phyloP scores from a whole-genome alignment of 2,113 vertebrate genomes.

The Garra rufa region DNA sequence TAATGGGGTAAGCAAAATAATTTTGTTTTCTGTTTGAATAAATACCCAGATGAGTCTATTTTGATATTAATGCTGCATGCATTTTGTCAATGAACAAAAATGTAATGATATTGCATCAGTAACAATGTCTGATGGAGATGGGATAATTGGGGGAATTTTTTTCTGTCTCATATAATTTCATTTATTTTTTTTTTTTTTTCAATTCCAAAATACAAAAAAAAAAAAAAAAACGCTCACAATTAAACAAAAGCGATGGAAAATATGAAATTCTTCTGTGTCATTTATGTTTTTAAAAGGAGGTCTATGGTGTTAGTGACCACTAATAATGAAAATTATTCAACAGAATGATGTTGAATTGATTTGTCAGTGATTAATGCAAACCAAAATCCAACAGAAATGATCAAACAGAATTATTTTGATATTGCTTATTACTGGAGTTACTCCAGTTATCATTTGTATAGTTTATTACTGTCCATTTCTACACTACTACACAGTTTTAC shows the following conservation, averaged over 20 bases:
- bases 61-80: constrained; percentile 39
- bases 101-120: not conserved
- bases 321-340: not conserved
- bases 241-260: not conserved
- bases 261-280: not conserved
- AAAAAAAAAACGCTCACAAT: not conserved
- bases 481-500: not conserved
- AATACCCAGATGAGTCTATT: constrained; percentile 62
- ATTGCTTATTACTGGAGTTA: not conserved
- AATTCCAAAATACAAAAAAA: not conserved
- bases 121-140: too few relatives aligned
- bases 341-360: too few relatives aligned
- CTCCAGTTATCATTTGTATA: too few relatives aligned
- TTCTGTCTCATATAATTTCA: not conserved
- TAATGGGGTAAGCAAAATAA: too few relatives aligned
- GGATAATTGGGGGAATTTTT: too few relatives aligned
- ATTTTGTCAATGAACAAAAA: too few relatives aligned
- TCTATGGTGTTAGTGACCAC: not conserved
- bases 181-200: not conserved
- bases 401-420: not conserved
- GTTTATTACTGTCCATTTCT: not conserved
- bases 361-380: too few relatives aligned
- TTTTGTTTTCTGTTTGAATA: too few relatives aligned
- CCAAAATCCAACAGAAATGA: not conserved
- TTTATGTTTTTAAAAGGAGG: not conserved